Evolutionary conservation across 2,888 invertebrate species (phyloP).

Genomic region (Amiota minor): DNA sequence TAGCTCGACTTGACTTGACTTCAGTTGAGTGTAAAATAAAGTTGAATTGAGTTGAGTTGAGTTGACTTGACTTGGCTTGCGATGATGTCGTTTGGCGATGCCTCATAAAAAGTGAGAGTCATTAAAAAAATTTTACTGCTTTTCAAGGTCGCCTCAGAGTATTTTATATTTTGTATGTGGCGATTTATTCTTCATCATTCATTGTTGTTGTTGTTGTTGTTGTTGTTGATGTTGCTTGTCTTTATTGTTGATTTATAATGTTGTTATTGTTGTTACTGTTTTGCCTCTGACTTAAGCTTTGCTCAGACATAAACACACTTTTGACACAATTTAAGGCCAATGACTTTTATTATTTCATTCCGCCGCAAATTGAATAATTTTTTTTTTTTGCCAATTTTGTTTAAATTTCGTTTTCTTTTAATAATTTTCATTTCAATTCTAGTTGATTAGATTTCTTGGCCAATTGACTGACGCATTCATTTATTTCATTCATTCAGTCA

Average conservation of each 20-base stretch:
- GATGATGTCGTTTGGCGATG: constrained; percentile 41
- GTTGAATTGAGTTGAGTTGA: too few species aligned
- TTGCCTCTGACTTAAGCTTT: constrained; percentile 11
- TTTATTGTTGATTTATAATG: constrained; percentile 21
- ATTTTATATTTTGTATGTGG: constrained; percentile 60
- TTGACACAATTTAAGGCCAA: constrained; percentile 54
- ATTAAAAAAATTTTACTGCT: constrained; percentile 72
- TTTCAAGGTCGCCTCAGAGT: constrained; percentile 71
- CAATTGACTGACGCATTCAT: too few species aligned
- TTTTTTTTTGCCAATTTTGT: too few species aligned
- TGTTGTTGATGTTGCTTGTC: constrained; percentile 31
- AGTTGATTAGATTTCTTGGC: constrained; percentile 5
- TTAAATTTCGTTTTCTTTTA: background rate
- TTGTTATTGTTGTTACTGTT: constrained; percentile 18
- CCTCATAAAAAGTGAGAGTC: constrained; percentile 71
- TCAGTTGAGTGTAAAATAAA: background rate
- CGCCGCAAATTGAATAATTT: background rate
- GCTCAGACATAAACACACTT: constrained; percentile 3
- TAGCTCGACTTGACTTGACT: background rate
- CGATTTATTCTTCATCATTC: constrained; percentile 35
- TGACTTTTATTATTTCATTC: background rate
- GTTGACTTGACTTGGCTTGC: background rate
- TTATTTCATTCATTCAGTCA: background rate
- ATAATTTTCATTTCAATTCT: constrained; percentile 26
- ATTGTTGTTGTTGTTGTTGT: constrained; percentile 56